Evolutionary conservation across 2,113 vertebrate genomes (phyloP).

Genomic region (Cyanistes caeruleus): DNA sequence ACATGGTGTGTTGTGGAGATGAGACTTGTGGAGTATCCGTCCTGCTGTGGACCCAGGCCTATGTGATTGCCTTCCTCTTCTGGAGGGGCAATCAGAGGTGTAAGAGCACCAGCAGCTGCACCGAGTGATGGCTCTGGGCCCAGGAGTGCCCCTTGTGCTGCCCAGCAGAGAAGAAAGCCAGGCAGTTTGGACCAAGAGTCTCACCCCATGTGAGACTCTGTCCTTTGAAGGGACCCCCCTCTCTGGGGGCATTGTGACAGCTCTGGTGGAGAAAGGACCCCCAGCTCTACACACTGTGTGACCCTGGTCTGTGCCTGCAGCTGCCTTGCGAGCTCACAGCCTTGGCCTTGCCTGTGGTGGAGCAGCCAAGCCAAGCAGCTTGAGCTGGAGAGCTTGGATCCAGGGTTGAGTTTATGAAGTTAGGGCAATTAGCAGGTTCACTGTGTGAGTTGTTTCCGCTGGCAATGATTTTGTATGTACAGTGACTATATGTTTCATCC

Average conservation of each 20-base stretch:
- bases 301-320: background rate
- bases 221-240: background rate
- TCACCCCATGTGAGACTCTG: fast-evolving
- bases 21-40: fast-evolving
- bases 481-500: background rate
- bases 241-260: background rate
- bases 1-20: background rate
- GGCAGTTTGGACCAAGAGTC: background rate
- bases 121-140: background rate
- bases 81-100: background rate
- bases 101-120: background rate
- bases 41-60: background rate
- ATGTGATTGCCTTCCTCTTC: fast-evolving
- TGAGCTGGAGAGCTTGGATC: background rate
- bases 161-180: background rate
- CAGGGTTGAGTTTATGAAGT: background rate
- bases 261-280: background rate
- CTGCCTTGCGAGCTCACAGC: background rate
- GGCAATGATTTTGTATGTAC: conserved; percentile 31
- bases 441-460: conserved; percentile 38
- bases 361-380: background rate
- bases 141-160: fast-evolving
- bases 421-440: conserved; percentile 13
- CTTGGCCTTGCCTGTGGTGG: background rate
- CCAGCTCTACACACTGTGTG: background rate